These are phyloP conservation scores for Sigmodon hispidus DNA, from an alignment of 2,113 vertebrate species.

Conservation along the genomic window DNA sequence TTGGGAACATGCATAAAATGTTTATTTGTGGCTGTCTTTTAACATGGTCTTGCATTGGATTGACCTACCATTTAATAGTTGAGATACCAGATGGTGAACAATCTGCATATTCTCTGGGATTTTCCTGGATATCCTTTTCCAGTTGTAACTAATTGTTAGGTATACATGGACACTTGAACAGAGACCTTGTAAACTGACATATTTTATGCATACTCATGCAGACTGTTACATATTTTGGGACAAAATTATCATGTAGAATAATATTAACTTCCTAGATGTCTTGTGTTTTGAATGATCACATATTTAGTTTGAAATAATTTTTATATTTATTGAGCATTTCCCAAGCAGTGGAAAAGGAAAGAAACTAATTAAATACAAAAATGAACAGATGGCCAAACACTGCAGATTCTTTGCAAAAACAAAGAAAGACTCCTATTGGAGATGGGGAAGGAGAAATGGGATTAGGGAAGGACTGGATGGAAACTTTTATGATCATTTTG, in stretches of 20 bases:
- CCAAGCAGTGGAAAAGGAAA: not conserved
- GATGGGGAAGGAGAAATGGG: not conserved
- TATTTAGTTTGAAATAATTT: slow-evolving; percentile 41
- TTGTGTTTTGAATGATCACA: slow-evolving; percentile 52
- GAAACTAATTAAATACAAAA: not conserved
- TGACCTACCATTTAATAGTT: slow-evolving; percentile 34
- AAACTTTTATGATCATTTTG: not conserved
- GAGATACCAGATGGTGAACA: not conserved
- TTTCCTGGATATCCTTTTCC: not conserved
- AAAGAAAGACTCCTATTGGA: not conserved
- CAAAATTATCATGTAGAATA: slow-evolving; percentile 46
- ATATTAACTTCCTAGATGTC: slow-evolving; percentile 38
- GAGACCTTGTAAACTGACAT: slow-evolving; percentile 13
- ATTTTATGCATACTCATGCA: slow-evolving; percentile 48
- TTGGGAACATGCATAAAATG: not conserved
- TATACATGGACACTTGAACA: slow-evolving; percentile 28
- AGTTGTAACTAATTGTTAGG: slow-evolving; percentile 35
- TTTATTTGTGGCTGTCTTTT: not conserved
- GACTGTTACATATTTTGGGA: slow-evolving; percentile 5
- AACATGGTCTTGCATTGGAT: not conserved
- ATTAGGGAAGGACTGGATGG: too few species aligned
- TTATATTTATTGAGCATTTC: not conserved
- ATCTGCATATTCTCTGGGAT: not conserved
- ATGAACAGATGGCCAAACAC: not conserved
- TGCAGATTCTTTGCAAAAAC: not conserved